Percentiles rank a stretch among this genome's conserved stretches.
These are phyloP conservation scores for Pelecanoides urinatrix DNA, from an alignment of 2,113 vertebrate genomes.

Conservation along the genomic window DNA sequence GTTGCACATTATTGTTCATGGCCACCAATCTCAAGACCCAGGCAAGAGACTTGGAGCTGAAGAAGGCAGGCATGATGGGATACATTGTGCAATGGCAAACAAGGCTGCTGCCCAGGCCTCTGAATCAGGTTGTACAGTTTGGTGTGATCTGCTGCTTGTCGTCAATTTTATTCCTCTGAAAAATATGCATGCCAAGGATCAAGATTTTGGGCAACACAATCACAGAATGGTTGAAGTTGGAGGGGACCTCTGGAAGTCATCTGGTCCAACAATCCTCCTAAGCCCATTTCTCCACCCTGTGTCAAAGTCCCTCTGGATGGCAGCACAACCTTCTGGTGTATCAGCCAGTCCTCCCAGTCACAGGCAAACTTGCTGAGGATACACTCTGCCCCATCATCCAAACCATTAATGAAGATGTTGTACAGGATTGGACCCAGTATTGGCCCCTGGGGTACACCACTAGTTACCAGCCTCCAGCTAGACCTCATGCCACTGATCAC, in stretches of 20 bases:
- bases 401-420: neutral
- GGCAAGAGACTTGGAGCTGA: neutral
- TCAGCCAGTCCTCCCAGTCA: neutral
- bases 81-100: neutral
- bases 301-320: neutral
- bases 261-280: accelerated
- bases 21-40: neutral
- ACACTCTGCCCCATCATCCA: neutral
- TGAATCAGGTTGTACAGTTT: neutral
- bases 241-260: neutral
- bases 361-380: neutral
- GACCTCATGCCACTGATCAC: neutral
- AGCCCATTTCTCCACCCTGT: neutral
- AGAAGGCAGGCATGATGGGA: neutral
- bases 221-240: neutral
- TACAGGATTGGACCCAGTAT: neutral
- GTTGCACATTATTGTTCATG: neutral
- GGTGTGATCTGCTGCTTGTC: neutral
- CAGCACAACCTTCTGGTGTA: neutral
- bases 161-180: neutral
- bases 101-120: neutral
- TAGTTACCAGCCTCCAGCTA: neutral
- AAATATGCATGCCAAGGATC: neutral
- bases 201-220: neutral
- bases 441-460: neutral